These are phyloP conservation scores for Microctonus aethiopoides DNA, from an alignment of 2,888 invertebrate species.

Conservation along the genomic window DNA sequence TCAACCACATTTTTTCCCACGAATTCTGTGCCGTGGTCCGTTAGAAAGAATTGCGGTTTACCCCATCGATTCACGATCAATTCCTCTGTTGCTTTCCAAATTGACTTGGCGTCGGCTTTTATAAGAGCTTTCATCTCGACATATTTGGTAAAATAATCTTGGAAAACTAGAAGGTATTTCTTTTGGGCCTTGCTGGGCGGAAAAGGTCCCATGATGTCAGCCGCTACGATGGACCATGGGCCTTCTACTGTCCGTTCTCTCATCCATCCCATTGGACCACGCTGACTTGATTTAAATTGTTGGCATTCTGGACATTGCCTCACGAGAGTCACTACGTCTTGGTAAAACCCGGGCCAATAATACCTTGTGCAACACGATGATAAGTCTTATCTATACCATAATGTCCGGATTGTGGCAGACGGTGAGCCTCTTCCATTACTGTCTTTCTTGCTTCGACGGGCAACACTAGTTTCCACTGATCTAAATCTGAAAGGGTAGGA, in stretches of 20 bases:
- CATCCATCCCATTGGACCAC: neutral
- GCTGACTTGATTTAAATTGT: neutral
- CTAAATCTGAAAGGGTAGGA: constrained; percentile 7
- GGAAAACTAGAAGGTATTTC: constrained; percentile 37
- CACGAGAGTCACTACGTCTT: neutral
- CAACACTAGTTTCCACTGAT: constrained; percentile 11
- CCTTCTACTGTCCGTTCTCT: neutral
- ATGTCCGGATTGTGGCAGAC: constrained; percentile 6
- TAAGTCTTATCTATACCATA: constrained; percentile 12
- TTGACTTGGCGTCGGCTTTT: too few species aligned
- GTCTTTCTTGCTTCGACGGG: too few species aligned
- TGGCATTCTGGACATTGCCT: neutral
- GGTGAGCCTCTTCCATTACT: neutral
- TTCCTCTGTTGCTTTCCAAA: neutral
- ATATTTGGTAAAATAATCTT: constrained; percentile 41
- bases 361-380: neutral
- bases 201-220: constrained; percentile 45
- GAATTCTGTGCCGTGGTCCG: too few species aligned
- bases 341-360: constrained; percentile 7
- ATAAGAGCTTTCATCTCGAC: too few species aligned
- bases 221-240: constrained; percentile 5
- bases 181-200: constrained; percentile 18
- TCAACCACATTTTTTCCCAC: too few species aligned
- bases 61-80: neutral
- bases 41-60: too few species aligned